Base-by-base conservation (phyloP, 1,140 invertebrate genomes). In the Probaryconus sp. region DNA sequence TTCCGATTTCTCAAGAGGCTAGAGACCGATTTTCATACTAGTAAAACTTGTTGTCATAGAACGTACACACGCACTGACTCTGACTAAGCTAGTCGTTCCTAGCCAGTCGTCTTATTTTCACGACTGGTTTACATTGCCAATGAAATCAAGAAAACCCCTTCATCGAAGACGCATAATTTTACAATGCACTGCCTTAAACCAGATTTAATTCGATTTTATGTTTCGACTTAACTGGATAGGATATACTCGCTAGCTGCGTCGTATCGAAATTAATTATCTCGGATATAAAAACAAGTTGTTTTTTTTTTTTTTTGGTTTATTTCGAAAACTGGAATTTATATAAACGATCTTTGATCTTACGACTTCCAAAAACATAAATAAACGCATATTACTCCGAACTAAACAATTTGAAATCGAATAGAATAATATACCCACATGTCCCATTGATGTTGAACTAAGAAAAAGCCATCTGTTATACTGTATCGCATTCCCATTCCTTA, bases 201-300 rank as follows among this genome's bases (percentile, higher is more conserved):
- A 72, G 76, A 68, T 72, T 78, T 71, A 78, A 78, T 78, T 75
- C 76, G 68, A 75, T 78, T 78, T 68, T 75, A 63, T 68, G 71
- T 78, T 78, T 68, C 76, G 55, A 75, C 71, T 72, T 75, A 56
- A 69, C 60, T 67, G 53, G 53, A 43, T n/a, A n/a, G 14, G 17
- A 60, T n/a, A n/a, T n/a, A 69, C 72, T 65, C 65, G 72, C 61
- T 70, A 20, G 51, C 40, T 61, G 55, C 61, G 42, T 60, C 53
- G 45, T 53, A 10, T 13, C 55, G 40, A 60, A 76, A 64, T 42
- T 33, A n/a, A n/a, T n/a, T n/a, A n/a, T n/a, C n/a, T n/a, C n/a
- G n/a, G n/a, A n/a, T n/a, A n/a, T n/a, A n/a, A n/a, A n/a, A n/a
- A n/a, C n/a, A n/a, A n/a, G n/a, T n/a, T n/a, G n/a, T n/a, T n/a